phyloP scores from a whole-genome alignment of 2,113 vertebrate species.

The human region GRCh38 chr20:47790501-47791000 shows the following conservation, averaged over 20 bases:
- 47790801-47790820: background rate
- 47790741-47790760: background rate
- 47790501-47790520: background rate
- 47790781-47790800: background rate
- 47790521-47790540: background rate
- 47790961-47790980: background rate
- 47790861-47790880: background rate
- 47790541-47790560: background rate
- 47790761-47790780: background rate
- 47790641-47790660: background rate
- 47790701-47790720: background rate
- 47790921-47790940: background rate
- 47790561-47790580: constrained; percentile 19
- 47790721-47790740: background rate
- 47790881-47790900: background rate
- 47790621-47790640: background rate
- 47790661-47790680: background rate
- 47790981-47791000: background rate
- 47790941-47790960: background rate
- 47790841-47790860: background rate
- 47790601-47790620: background rate
- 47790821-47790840: rapidly evolving
- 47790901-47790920: background rate
- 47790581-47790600: background rate
- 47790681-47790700: background rate